Base-by-base conservation (phyloP, 2,888 invertebrate species). In the Hydropsyche betteni region DNA sequence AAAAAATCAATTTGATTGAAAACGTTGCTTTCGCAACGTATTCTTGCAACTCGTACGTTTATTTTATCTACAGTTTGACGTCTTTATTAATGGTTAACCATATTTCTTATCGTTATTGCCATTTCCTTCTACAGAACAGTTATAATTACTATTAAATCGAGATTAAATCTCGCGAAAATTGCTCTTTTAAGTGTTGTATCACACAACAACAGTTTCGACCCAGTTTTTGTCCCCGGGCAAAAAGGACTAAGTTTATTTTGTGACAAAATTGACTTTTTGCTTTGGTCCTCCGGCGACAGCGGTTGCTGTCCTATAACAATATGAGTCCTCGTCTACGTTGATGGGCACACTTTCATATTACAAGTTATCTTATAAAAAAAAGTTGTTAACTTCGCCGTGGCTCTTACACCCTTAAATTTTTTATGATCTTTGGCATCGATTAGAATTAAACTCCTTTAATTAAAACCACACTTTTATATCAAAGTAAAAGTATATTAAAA, bases 201-300 rank as follows among this genome's bases (percentile, higher is more conserved):
- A 44, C 44, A 44, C 44, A 44, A 44, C 44, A 64, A 24, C 8
- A 64, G 58, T 64, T 64, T 64, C 34, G 64, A 64, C 64, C 64
- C 64, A 36, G 36, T 64, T 64, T 64, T 16, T 61, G 61, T 12
- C 61, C 24, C 8, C 58, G 16, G 16, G 44, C 44, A 4, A 44
- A 44, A 14, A 24, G 58, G 58, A 64, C 34, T 33, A n/a, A 64
- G 36, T 64, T 64, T 64, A 36, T 64, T 64, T 36, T 34, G 36
- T 36, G 64, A 33, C 64, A 64, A 64, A 64, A 64, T 64, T 64
- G 64, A 12, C 64, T 36, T 64, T 64, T 64, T 33, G 64, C 34
- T 10, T 44, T 44, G 34, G 64, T 36, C 36, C 64, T 36, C 6
- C 5, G 36, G 36, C 36, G 64, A 36, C 34, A 64, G 10, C 36